Conservation (phyloP, 2,797 vertebrate genomes). For the Brotula barbata region DNA sequence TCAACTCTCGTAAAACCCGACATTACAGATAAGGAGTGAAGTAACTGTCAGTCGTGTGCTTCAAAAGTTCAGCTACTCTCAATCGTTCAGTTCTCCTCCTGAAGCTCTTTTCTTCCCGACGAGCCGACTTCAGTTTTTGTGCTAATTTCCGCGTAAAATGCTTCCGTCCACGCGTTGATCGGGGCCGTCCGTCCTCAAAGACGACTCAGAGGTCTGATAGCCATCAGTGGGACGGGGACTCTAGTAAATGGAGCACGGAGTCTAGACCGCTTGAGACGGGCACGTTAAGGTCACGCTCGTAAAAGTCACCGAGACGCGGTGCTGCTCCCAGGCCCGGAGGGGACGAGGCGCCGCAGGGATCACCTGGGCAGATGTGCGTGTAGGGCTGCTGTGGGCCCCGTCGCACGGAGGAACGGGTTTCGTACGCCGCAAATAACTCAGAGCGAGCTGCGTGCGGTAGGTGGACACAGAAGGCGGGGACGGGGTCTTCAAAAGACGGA, state of each 20-base stretch:
- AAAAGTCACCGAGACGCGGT: conserved; percentile 53
- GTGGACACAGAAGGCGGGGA: conserved; percentile 10
- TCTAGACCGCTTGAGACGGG: conserved; percentile 68
- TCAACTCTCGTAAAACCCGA: conserved; percentile 14
- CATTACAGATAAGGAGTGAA: conserved; percentile 1
- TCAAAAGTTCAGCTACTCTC: conserved; percentile 12
- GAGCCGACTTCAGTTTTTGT: conserved; percentile 6
- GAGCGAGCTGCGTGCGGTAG: conserved; percentile 35
- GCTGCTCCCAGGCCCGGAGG: conserved; percentile 49
- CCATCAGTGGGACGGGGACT: conserved; percentile 51
- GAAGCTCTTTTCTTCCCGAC: not conserved
- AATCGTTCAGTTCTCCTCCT: not conserved
- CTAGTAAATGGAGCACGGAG: conserved; percentile 57
- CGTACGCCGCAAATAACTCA: conserved; percentile 49
- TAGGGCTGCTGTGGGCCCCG: conserved; percentile 34
- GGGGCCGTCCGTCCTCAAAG: conserved; percentile 43
- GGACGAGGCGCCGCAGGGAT: conserved; percentile 40
- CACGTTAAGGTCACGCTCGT: conserved; percentile 72
- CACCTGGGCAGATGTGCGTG: conserved; percentile 62
- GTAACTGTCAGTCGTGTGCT: conserved; percentile 4
- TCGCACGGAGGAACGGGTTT: conserved; percentile 44
- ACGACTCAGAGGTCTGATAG: conserved; percentile 51
- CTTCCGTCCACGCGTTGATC: conserved; percentile 20
- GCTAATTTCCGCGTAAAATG: conserved; percentile 14
- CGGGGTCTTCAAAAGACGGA: conserved; percentile 20